Evolutionary conservation across 2,113 vertebrate genomes (phyloP).

Genomic region (Craseonycteris thonglongyai): DNA sequence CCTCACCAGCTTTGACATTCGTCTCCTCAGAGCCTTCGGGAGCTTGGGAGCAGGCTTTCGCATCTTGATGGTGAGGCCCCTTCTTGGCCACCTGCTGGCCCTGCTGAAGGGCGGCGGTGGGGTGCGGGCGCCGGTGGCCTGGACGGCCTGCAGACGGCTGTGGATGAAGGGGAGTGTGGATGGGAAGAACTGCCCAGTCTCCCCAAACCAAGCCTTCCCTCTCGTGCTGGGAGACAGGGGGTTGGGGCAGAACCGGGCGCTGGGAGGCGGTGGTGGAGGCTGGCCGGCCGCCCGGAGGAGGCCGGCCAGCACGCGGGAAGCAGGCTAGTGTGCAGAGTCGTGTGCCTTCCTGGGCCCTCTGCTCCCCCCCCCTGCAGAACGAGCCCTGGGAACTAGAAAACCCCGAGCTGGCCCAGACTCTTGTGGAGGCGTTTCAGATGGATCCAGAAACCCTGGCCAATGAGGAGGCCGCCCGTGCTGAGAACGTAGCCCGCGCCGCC

Average conservation of each 20-base stretch:
- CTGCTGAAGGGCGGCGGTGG: background rate
- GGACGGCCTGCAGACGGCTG: background rate
- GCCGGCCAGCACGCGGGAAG: background rate
- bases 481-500: constrained; percentile 23
- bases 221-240: background rate
- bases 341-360: background rate
- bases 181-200: background rate
- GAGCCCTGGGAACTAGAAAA: constrained; percentile 62
- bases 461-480: background rate
- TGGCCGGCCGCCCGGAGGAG: background rate
- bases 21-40: constrained; percentile 42
- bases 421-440: constrained; percentile 54
- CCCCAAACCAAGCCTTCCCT: background rate
- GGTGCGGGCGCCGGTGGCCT: too few species aligned
- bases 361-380: constrained; percentile 30
- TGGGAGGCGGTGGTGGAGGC: background rate
- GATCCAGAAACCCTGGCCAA: constrained; percentile 46
- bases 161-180: background rate
- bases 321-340: background rate
- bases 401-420: constrained; percentile 54
- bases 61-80: constrained; percentile 47
- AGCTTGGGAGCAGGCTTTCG: constrained; percentile 43
- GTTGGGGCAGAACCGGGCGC: background rate
- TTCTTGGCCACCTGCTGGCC: constrained; percentile 4
- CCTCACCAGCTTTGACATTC: constrained; percentile 51